These are phyloP conservation scores for Sycophila texana DNA, from an alignment of 2,888 invertebrate genomes.

Conservation along the genomic window DNA sequence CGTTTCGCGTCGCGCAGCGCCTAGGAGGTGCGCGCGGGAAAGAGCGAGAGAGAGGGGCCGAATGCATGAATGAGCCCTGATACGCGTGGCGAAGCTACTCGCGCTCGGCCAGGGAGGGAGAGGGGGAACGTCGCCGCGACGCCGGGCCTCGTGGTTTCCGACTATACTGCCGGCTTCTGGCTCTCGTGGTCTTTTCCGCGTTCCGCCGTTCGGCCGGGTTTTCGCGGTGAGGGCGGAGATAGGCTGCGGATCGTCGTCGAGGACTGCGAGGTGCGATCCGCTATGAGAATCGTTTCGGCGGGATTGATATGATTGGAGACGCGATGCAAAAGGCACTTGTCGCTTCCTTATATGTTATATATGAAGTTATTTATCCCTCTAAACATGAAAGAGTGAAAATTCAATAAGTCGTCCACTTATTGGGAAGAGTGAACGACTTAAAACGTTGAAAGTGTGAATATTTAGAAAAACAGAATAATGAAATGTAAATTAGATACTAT, in stretches of 20 bases:
- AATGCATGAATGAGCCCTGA: slow-evolving; percentile 68
- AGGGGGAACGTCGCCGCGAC: background rate
- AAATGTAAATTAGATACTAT: background rate
- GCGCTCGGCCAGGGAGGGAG: slow-evolving; percentile 22
- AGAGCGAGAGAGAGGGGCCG: slow-evolving; percentile 59
- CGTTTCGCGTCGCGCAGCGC: slow-evolving; percentile 18
- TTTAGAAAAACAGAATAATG: no score
- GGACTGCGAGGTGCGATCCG: background rate
- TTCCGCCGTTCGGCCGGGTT: background rate
- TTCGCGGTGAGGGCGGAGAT: background rate
- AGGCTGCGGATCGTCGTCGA: background rate
- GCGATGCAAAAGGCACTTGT: no score
- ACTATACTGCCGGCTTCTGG: background rate
- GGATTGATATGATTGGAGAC: no score
- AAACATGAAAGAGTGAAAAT: no score
- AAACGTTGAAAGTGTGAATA: no score
- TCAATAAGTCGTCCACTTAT: no score
- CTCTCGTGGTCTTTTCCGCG: no score
- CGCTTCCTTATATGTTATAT: no score
- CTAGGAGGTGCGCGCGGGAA: slow-evolving; percentile 48
- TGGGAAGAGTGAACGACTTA: no score
- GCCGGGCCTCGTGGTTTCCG: background rate
- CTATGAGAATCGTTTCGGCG: no score
- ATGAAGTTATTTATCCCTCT: no score
- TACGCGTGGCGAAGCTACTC: slow-evolving; percentile 59